A percentile compares a stretch with the other conserved stretches of the same genome.
Conservation (phyloP, 2,888 invertebrate species). For the Parasteatoda lunata region DNA sequence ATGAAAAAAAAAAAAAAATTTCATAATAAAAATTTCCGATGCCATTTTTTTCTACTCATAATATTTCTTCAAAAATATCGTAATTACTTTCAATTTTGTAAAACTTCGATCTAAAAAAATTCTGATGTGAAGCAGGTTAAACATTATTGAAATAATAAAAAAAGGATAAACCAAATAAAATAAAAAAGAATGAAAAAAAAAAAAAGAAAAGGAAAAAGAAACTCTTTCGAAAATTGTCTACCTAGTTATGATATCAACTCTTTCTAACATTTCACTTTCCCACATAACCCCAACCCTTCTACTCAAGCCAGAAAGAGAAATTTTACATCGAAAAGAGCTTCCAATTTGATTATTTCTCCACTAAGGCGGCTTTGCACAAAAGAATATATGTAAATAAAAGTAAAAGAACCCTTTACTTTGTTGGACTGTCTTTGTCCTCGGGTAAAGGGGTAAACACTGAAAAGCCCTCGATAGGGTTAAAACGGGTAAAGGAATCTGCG, state of each 20-base stretch:
- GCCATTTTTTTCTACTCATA: no score
- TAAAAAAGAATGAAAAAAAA: no score
- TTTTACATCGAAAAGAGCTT: conserved; percentile 43
- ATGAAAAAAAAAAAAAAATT: no score
- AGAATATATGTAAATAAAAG: conserved; percentile 64
- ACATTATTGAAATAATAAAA: no score
- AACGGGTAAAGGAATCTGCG: conserved; percentile 22
- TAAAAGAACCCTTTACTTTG: conserved; percentile 21
- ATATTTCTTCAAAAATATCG: no score
- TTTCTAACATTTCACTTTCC: neutral
- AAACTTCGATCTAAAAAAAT: no score
- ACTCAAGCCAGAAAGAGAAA: neutral
- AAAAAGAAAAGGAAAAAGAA: no score
- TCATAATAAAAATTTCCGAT: no score
- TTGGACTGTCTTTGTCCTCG: conserved; percentile 6
- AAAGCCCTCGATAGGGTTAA: conserved; percentile 49
- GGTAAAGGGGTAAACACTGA: conserved; percentile 25
- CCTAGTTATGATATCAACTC: neutral
- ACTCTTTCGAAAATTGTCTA: neutral
- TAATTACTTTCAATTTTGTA: no score
- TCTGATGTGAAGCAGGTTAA: no score
- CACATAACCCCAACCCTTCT: neutral
- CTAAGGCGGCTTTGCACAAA: conserved; percentile 54
- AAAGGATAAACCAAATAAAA: no score
- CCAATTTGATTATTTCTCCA: conserved; percentile 60